Base-by-base conservation (phyloP, 2,888 invertebrate genomes). In the Scaptomyza parva region DNA sequence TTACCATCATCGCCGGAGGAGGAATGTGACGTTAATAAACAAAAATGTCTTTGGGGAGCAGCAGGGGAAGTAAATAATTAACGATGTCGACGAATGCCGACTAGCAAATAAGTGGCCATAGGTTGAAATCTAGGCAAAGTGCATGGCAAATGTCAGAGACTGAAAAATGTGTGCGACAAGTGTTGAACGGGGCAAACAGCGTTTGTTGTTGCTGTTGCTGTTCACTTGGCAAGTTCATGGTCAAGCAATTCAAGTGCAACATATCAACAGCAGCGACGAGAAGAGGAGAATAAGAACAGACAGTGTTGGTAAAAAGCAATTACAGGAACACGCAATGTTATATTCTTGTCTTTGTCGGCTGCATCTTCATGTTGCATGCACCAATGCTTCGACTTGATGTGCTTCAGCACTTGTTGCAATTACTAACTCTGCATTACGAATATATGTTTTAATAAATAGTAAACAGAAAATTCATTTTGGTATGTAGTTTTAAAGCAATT, bases 281-380 rank as follows among this genome's bases (percentile, higher is more conserved):
- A 55, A 40, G 33, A 53, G 33, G 30, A 45, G 47, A 57, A 24
- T 39, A 39, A 28, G 44, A 48, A 55, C 30, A 18, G 37, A 50
- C 50, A 39, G 45, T 48, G 53, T 18, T 22, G n/a, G 33, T n/a
- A 30, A 14, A 48, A 45, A 51, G 50, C 20, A 67, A 54, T 47
- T 53, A 44, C 9, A 57, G 28, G 33, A 72, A 45, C 68, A 63
- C 58, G 68, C 62, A 35, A 76, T 52, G 48, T 30, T 41, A 2
- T 14, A n/a, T 37, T 9, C 2, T 17, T 5, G 3, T 33, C 28
- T 55, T 41, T 52, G 39, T 24, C 18, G 33, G 22, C 22, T 20
- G 14, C 61, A 40, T 47, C 69, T 60, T 55, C 45, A 70, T 71
- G 65, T 68, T 86, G 78, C 76, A 78, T 76, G 85, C 86, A 69